A percentile compares a stretch with the other conserved stretches of the same genome.
phyloP scores from a whole-genome alignment of 2,888 invertebrate genomes.

The Chouioia cunea region DNA sequence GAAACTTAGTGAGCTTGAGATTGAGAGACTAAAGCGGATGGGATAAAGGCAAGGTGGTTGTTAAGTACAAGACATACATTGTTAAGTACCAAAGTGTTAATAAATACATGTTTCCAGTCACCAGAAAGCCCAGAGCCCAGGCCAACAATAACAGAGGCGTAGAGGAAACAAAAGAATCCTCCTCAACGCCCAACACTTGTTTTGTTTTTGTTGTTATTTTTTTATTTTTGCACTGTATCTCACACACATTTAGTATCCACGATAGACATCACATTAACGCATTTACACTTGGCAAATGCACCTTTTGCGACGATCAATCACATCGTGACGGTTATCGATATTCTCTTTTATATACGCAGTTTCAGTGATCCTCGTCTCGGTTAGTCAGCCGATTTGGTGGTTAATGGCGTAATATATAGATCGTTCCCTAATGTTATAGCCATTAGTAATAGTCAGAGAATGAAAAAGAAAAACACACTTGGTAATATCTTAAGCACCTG shows the following conservation, averaged over 20 bases:
- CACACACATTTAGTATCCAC: no score
- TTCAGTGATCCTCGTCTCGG: neutral
- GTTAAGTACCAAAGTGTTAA: constrained; percentile 50
- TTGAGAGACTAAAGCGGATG: neutral
- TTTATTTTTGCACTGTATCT: no score
- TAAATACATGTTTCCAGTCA: constrained; percentile 47
- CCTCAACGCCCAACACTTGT: constrained; percentile 13
- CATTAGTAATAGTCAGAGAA: constrained; percentile 41
- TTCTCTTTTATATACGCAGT: constrained; percentile 7
- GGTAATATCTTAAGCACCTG: constrained; percentile 8
- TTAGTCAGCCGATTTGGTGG: constrained; percentile 35
- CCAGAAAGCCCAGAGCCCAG: constrained; percentile 45
- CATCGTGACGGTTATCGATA: constrained; percentile 1
- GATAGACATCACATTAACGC: no score
- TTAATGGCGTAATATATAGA: constrained; percentile 39
- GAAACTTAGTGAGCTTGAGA: neutral
- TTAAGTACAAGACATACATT: neutral
- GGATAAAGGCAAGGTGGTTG: constrained; percentile 1
- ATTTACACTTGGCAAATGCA: neutral
- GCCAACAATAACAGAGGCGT: constrained; percentile 33
- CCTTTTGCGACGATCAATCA: neutral
- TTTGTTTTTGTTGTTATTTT: constrained; percentile 1
- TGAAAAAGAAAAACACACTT: constrained; percentile 11
- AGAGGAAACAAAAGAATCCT: constrained; percentile 26
- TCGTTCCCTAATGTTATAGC: constrained; percentile 34